Conservation (phyloP, 2,888 invertebrate species). For the Adineta ricciae region DNA sequence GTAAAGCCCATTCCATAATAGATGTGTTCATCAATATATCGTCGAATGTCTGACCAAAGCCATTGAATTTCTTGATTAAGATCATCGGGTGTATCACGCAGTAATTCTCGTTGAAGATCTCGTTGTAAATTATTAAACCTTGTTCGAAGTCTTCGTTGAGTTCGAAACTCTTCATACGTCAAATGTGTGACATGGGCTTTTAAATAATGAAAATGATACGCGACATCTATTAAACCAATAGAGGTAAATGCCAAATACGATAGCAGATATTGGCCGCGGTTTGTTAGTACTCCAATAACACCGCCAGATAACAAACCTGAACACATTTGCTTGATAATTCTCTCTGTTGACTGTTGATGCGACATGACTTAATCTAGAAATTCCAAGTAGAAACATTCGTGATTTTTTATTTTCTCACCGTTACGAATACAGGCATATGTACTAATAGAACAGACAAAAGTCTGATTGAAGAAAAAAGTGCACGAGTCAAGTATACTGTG, state of each 20-base stretch:
- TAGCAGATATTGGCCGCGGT: not conserved
- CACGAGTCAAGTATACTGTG: not conserved
- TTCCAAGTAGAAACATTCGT: not conserved
- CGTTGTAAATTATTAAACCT: not conserved
- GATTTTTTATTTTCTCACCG: not conserved
- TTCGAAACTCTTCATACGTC: not conserved
- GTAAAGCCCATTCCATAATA: conserved; percentile 17
- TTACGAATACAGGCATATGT: not conserved
- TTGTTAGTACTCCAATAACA: not conserved
- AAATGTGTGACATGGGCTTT: conserved; percentile 9
- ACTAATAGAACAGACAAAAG: not conserved
- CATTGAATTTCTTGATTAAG: not conserved
- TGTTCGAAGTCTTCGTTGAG: not conserved
- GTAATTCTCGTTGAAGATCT: not conserved
- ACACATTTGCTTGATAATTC: not conserved
- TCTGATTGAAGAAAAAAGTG: not conserved
- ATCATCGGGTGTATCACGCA: not conserved
- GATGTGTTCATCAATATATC: not conserved
- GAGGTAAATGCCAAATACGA: not conserved
- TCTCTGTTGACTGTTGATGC: not conserved
- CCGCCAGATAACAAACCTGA: not conserved
- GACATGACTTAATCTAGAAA: not conserved
- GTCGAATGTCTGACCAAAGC: not conserved
- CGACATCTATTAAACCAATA: not conserved
- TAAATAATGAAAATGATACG: not conserved